Evolutionary conservation across 2,888 invertebrate genomes (phyloP).

Genomic region (Magallana nippona): DNA sequence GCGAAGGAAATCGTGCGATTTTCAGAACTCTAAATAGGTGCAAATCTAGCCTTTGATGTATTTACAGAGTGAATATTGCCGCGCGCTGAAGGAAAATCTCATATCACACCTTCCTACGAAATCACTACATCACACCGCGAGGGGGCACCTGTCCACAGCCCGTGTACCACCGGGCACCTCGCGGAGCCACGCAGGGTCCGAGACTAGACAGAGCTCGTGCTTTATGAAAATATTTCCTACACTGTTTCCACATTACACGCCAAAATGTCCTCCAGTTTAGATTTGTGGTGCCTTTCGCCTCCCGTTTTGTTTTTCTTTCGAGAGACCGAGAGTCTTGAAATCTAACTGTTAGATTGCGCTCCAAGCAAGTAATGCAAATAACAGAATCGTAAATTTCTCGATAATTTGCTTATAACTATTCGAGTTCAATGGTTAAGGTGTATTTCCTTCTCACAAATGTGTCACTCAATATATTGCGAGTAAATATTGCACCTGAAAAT

Average conservation of each 20-base stretch:
- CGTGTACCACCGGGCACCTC: conserved; percentile 8
- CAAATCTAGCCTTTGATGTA: conserved; percentile 41
- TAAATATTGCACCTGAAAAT: background rate
- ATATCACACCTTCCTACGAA: conserved; percentile 34
- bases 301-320: background rate
- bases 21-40: conserved; percentile 33
- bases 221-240: conserved; percentile 7
- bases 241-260: background rate
- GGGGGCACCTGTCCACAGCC: conserved; percentile 8
- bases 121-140: conserved; percentile 27
- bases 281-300: conserved; percentile 11
- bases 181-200: background rate
- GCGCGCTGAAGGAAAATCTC: conserved; percentile 11
- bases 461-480: conserved; percentile 11
- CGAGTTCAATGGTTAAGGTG: background rate
- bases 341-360: background rate
- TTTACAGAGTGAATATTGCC: conserved; percentile 36
- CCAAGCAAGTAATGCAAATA: background rate
- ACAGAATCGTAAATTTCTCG: background rate
- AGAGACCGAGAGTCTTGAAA: conserved; percentile 18
- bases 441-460: conserved; percentile 13
- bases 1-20: conserved; percentile 16
- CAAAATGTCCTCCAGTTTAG: background rate
- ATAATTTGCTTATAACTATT: conserved; percentile 24
- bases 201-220: background rate